Evolutionary conservation across 2,113 vertebrate species (phyloP), one percentile per base, ranked within the genome.

Genomic region (Etheostoma cragini): DNA sequence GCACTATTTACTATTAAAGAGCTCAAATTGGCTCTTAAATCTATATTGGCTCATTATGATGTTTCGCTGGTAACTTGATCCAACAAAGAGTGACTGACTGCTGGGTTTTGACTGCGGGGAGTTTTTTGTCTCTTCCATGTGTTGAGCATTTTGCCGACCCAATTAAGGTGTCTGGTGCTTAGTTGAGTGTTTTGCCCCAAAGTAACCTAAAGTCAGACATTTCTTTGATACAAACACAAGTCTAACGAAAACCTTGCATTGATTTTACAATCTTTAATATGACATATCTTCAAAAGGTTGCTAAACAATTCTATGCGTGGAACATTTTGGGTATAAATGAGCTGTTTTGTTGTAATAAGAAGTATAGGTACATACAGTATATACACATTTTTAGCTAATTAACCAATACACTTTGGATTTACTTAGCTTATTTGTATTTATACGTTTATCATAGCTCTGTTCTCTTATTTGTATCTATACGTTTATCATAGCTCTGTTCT

Each of bases 241-340:
- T 82, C n/a, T 74, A 81, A 76, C 19, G 49, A 83, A 62, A 81
- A 26, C 11, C 2, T 53, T 2, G 10, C 10, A 30, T 68, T 65
- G 12, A 4, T 26, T 88, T 77, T 58, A 64, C 63, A 82, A 50
- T 84, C 64, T 89, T 94, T 88, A 87, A 87, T 91, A 74, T 68
- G 87, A 82, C 76, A 84, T 38, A 68, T 85, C 66, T 56, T 82
- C 46, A 87, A 86, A 88, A 88, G 75, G 26, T 82, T 62, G 62
- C 74, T 79, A 80, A 90, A 92, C 75, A 88, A 76, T 83, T 61
- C n/a, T 77, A 84, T 52, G 2, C 83, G 42, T 63, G 67, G 54
- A 86, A 76, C 62, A 78, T 73, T 70, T 78, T 45, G 74, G 75
- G 66, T 89, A 88, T 75, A 84, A 88, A 91, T 78, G 4, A 49